These are phyloP conservation scores for Indicator maculatus DNA, from an alignment of 2,113 vertebrate genomes.

Conservation along the genomic window DNA sequence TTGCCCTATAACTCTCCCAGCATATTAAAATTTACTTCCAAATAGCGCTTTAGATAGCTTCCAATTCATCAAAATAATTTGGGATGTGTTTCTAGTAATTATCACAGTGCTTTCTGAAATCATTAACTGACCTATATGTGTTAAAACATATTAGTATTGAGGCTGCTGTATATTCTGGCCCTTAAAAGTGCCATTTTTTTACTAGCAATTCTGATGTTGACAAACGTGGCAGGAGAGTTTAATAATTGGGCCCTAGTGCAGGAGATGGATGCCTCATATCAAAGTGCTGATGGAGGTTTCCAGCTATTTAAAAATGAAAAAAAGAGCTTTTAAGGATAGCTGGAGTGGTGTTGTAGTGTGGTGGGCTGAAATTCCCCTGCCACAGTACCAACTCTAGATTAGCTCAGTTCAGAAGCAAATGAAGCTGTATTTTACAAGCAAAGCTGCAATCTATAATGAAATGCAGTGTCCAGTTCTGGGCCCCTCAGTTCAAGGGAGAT, in stretches of 20 bases:
- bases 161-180: slow-evolving; percentile 2
- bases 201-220: slow-evolving; percentile 9
- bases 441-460: too few species aligned
- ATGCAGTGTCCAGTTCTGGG: too few species aligned
- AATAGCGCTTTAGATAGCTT: background rate
- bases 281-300: slow-evolving; percentile 12
- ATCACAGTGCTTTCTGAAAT: background rate
- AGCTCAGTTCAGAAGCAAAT: too few species aligned
- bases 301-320: background rate
- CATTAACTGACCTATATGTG: background rate
- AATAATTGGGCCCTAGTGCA: background rate
- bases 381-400: too few species aligned
- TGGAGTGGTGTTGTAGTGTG: background rate
- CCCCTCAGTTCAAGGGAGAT: too few species aligned
- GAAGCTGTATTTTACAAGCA: too few species aligned
- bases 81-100: background rate
- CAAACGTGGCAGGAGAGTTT: background rate
- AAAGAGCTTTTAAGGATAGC: background rate
- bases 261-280: background rate
- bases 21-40: slow-evolving; percentile 8
- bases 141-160: background rate
- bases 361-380: too few species aligned
- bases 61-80: slow-evolving; percentile 39
- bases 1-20: background rate
- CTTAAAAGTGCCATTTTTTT: slow-evolving; percentile 43